Conservation (phyloP, 92 coral and sea anemone genomes). For the Diadumene lineata region DNA sequence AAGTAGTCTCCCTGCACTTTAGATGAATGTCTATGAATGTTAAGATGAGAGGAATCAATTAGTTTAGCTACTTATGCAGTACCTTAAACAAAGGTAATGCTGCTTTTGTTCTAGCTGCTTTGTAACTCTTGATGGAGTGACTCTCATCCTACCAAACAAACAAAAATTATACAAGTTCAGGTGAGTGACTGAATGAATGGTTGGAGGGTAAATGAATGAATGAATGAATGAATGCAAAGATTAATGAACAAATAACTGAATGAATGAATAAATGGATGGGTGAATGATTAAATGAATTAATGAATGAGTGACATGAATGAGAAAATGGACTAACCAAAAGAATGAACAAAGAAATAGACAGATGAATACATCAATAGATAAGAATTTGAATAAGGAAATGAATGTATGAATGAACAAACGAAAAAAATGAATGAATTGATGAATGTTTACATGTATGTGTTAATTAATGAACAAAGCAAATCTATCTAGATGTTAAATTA, state of each 20-base stretch:
- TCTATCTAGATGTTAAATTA: background rate
- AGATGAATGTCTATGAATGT: no score
- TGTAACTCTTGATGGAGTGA: constrained; percentile 86
- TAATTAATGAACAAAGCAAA: background rate
- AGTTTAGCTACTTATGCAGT: no score
- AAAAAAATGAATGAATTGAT: background rate
- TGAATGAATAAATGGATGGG: background rate
- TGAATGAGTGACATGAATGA: background rate
- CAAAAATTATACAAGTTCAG: no score
- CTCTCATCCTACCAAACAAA: constrained; percentile 76
- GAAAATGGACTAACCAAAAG: background rate
- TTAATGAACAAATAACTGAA: background rate
- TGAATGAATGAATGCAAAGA: background rate
- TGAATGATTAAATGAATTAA: background rate
- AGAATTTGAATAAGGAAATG: background rate
- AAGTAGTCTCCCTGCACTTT: no score
- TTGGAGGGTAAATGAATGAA: background rate
- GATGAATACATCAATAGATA: background rate
- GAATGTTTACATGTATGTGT: background rate
- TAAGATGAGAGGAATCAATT: no score
- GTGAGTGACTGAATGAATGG: constrained; percentile 1
- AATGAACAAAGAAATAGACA: background rate
- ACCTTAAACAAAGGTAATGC: constrained; percentile 90
- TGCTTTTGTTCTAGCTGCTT: constrained; percentile 88
- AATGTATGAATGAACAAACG: background rate